phyloP scores from a whole-genome alignment of 2,797 vertebrate species.

The Oryzias dopingdopingensis region DNA sequence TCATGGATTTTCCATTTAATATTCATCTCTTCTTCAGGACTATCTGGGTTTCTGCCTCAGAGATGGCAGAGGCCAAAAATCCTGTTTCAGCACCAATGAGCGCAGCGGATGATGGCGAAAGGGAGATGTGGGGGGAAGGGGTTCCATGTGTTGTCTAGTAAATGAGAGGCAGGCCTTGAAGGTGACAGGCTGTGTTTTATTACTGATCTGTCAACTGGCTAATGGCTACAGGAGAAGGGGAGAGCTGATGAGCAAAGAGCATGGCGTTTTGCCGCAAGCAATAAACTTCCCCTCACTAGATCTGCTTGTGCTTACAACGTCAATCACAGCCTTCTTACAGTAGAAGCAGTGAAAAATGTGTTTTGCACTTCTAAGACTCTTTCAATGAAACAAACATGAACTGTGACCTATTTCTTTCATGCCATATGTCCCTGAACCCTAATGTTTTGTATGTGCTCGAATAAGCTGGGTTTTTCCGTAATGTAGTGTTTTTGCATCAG shows the following conservation, averaged over 20 bases:
- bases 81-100: conserved; percentile 81
- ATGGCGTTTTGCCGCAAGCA: conserved; percentile 56
- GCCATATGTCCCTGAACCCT: not conserved
- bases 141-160: conserved; percentile 79
- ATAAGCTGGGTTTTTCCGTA: not conserved
- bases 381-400: conserved; percentile 11
- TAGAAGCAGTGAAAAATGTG: conserved; percentile 20
- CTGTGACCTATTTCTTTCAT: not conserved
- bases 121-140: conserved; percentile 43
- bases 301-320: conserved; percentile 54
- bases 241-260: conserved; percentile 60
- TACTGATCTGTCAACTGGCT: conserved; percentile 84
- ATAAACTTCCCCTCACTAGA: conserved; percentile 56
- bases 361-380: conserved; percentile 25
- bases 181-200: conserved; percentile 85
- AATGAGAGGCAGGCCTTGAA: conserved; percentile 82
- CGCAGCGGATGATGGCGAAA: conserved; percentile 65
- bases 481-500: not conserved
- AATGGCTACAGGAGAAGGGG: conserved; percentile 76
- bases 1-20: conserved; percentile 82
- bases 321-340: conserved; percentile 39
- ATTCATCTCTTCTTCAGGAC: conserved; percentile 82
- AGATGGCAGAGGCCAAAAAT: conserved; percentile 72
- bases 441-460: not conserved
- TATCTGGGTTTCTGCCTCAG: conserved; percentile 74